Percentiles rank a stretch among this genome's conserved stretches.
Evolutionary conservation across 2,797 vertebrate genomes (phyloP).

Genomic region (Girardinus metallicus): DNA sequence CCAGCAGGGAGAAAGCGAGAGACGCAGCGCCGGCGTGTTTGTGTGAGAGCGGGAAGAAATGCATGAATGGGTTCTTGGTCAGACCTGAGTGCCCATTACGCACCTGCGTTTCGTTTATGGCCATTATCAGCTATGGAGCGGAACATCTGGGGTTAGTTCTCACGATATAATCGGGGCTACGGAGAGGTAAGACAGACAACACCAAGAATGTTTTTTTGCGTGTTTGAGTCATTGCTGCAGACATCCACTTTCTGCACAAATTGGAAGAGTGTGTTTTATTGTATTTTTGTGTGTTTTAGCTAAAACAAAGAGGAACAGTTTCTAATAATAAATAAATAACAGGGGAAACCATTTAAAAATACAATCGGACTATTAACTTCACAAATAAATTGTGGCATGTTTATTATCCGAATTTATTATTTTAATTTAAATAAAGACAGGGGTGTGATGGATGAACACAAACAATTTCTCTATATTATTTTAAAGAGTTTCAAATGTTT

Average conservation of each 20-base stretch:
- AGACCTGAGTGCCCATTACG: conserved; percentile 41
- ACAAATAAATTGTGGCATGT: neutral
- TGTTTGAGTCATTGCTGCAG: neutral
- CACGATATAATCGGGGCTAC: neutral
- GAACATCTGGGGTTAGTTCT: conserved; percentile 26
- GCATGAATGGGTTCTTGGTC: conserved; percentile 48
- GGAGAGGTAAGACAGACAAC: conserved; percentile 48
- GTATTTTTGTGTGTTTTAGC: neutral
- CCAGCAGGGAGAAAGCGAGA: conserved; percentile 29
- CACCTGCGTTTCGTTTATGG: conserved; percentile 31
- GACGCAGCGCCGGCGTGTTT: neutral
- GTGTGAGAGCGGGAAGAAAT: conserved; percentile 10
- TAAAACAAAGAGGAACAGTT: neutral
- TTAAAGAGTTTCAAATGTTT: neutral
- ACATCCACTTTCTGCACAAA: neutral
- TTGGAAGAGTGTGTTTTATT: neutral
- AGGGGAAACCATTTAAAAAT: neutral
- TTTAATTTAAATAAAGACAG: neutral
- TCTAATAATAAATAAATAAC: neutral
- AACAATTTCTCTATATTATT: neutral
- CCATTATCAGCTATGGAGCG: conserved; percentile 35
- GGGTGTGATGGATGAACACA: neutral
- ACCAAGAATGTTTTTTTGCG: neutral
- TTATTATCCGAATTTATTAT: neutral
- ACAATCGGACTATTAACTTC: neutral